Percentiles rank a stretch among this genome's conserved stretches.
Conservation (phyloP, 2,113 vertebrate genomes). For the Cheilinus undulatus region DNA sequence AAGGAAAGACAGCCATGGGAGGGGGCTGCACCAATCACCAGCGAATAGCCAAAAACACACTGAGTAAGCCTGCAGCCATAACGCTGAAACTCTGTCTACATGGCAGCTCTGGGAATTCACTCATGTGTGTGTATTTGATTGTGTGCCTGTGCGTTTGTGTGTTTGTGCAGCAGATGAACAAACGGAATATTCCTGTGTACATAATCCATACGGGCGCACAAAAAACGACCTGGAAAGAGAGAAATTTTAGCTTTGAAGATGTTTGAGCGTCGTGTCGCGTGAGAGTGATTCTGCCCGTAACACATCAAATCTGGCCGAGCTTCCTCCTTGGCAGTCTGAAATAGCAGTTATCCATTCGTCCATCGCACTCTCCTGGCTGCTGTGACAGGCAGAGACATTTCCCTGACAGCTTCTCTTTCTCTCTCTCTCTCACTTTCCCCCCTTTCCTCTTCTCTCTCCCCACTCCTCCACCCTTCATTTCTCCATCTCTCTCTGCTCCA, state of each 20-base stretch:
- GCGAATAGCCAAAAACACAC: slow-evolving; percentile 50
- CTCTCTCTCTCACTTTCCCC: slow-evolving; percentile 19
- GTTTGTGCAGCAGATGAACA: slow-evolving; percentile 50
- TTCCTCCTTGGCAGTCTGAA: slow-evolving; percentile 63
- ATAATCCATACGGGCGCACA: slow-evolving; percentile 27
- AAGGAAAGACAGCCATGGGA: slow-evolving; percentile 47
- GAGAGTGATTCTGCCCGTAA: slow-evolving; percentile 49
- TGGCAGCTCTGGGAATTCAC: slow-evolving; percentile 54
- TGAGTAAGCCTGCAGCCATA: slow-evolving; percentile 59
- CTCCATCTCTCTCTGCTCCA: slow-evolving; percentile 66
- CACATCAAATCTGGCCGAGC: slow-evolving; percentile 62
- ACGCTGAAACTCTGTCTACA: slow-evolving; percentile 69
- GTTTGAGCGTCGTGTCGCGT: slow-evolving; percentile 46
- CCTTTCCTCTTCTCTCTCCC: slow-evolving; percentile 1
- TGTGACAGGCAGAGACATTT: slow-evolving; percentile 80
- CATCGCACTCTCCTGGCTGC: slow-evolving; percentile 73
- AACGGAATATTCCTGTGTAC: slow-evolving; percentile 54
- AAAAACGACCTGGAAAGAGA: slow-evolving; percentile 17
- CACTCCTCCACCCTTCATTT: slow-evolving; percentile 54
- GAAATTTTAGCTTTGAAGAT: slow-evolving; percentile 21
- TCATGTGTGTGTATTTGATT: slow-evolving; percentile 14
- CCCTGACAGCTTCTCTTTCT: slow-evolving; percentile 72
- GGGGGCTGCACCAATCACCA: slow-evolving; percentile 53
- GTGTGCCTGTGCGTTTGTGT: slow-evolving; percentile 20
- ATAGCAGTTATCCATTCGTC: slow-evolving; percentile 77